Percentiles rank a stretch among this genome's conserved stretches.
phyloP scores from a whole-genome alignment of 1,140 invertebrate genomes.

The Aphelinus certus region DNA sequence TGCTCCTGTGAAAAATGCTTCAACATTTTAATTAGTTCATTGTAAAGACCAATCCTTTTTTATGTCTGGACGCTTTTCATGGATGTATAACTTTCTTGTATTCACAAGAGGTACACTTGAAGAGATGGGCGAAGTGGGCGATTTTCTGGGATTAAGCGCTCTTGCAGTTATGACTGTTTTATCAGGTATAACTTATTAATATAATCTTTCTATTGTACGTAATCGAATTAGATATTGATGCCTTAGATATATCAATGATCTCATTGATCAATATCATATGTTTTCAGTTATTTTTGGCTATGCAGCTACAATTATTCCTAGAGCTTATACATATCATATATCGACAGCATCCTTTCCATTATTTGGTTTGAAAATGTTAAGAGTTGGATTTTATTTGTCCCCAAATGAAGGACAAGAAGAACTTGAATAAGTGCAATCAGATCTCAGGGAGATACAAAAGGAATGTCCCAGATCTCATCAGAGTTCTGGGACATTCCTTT shows the following conservation, averaged over 20 bases:
- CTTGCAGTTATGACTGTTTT: conserved; percentile 95
- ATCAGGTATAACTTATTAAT: conserved; percentile 72
- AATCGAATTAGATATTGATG: too few relatives aligned
- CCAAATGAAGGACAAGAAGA: conserved; percentile 95
- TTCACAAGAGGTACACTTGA: too few relatives aligned
- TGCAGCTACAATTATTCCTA: conserved; percentile 92
- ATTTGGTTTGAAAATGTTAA: conserved; percentile 99
- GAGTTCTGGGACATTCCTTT: conserved; percentile 90
- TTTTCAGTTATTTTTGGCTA: conserved; percentile 82
- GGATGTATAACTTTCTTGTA: too few relatives aligned
- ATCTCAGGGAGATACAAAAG: conserved; percentile 87
- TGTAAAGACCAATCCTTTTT: not conserved
- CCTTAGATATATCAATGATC: not conserved
- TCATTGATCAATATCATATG: conserved; percentile 10
- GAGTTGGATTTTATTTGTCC: conserved; percentile 96
- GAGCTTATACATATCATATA: conserved; percentile 92
- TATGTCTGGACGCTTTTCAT: too few relatives aligned
- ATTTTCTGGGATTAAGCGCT: conserved; percentile 80
- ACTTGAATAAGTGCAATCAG: conserved; percentile 95
- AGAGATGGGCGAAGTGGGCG: too few relatives aligned
- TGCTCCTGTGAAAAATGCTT: not conserved
- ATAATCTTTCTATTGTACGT: conserved; percentile 1
- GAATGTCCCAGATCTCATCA: too few relatives aligned
- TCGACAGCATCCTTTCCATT: conserved; percentile 95
- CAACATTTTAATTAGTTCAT: not conserved